Percentiles rank a stretch among this genome's conserved stretches.
Evolutionary conservation across 2,888 invertebrate genomes (phyloP).

Genomic region (Lasiommata megera): DNA sequence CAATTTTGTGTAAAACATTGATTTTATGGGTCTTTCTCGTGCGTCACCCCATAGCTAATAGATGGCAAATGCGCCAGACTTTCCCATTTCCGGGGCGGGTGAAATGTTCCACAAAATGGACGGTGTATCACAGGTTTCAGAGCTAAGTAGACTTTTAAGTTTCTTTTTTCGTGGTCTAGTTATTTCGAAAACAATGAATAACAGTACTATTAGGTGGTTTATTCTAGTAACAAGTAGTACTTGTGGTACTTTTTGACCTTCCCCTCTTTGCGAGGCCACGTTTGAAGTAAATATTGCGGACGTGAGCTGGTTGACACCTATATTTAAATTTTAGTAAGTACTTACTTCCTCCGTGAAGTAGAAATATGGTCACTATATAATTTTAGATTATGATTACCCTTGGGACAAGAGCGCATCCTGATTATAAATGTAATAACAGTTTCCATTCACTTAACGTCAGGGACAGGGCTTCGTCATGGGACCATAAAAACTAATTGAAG

Average conservation of each 20-base stretch:
- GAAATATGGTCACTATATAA: background rate
- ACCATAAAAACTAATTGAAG: too few species aligned
- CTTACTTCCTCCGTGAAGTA: background rate
- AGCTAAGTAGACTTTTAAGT: too few species aligned
- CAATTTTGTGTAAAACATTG: background rate
- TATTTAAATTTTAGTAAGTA: background rate
- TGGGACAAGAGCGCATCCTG: background rate
- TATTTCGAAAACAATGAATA: too few species aligned
- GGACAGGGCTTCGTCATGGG: too few species aligned
- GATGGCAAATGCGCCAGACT: background rate
- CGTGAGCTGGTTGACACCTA: background rate
- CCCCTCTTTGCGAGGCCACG: too few species aligned
- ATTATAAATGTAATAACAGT: background rate
- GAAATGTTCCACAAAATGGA: background rate
- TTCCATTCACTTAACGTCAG: too few species aligned
- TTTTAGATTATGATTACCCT: background rate
- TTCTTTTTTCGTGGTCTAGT: too few species aligned
- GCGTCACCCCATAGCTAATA: background rate
- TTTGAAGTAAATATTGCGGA: too few species aligned
- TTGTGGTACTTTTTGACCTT: too few species aligned
- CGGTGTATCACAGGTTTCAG: too few species aligned
- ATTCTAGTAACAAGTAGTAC: too few species aligned
- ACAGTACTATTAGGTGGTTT: too few species aligned
- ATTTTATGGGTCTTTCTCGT: constrained; percentile 5
- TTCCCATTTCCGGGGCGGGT: background rate